Percentiles rank a stretch among this genome's conserved stretches.
Conservation (phyloP, 2,888 invertebrate genomes). For the Lasioglossum pauxillum region DNA sequence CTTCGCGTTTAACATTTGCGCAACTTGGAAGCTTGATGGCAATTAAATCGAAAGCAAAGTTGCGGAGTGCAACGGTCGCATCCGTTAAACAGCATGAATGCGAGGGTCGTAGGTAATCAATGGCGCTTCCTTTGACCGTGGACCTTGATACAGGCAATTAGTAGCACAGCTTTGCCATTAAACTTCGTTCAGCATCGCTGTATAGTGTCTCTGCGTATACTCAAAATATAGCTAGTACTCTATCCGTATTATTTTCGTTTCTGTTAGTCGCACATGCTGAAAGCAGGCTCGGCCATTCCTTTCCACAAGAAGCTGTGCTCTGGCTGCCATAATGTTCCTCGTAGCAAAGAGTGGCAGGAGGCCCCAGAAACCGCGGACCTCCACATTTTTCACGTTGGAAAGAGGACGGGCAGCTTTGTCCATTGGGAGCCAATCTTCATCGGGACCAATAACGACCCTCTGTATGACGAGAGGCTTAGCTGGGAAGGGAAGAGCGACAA, state of each 20-base stretch:
- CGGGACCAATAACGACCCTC: constrained; percentile 94
- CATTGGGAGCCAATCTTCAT: constrained; percentile 98
- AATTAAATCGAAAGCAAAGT: constrained; percentile 58
- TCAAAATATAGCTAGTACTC: not conserved
- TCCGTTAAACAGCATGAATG: constrained; percentile 52
- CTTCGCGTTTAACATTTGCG: constrained; percentile 23
- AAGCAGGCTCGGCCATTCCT: constrained; percentile 92
- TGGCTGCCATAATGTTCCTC: constrained; percentile 94
- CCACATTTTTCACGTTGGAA: constrained; percentile 94
- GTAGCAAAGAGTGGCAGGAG: constrained; percentile 93
- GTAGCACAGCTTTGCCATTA: constrained; percentile 18
- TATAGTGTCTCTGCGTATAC: not conserved
- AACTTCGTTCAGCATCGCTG: not conserved
- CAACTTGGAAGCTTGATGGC: constrained; percentile 27
- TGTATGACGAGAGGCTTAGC: constrained; percentile 95
- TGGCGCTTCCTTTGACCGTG: constrained; percentile 72
- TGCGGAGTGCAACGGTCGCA: constrained; percentile 22
- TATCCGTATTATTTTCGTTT: not conserved
- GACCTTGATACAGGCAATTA: constrained; percentile 67
- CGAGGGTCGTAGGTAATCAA: constrained; percentile 70
- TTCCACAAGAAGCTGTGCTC: constrained; percentile 97
- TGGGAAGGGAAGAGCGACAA: constrained; percentile 98
- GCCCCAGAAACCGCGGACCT: constrained; percentile 89
- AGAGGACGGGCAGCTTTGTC: constrained; percentile 90
- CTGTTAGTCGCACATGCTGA: constrained; percentile 88